Base-by-base conservation (phyloP, 2,113 vertebrate species). In the Lampris incognitus region DNA sequence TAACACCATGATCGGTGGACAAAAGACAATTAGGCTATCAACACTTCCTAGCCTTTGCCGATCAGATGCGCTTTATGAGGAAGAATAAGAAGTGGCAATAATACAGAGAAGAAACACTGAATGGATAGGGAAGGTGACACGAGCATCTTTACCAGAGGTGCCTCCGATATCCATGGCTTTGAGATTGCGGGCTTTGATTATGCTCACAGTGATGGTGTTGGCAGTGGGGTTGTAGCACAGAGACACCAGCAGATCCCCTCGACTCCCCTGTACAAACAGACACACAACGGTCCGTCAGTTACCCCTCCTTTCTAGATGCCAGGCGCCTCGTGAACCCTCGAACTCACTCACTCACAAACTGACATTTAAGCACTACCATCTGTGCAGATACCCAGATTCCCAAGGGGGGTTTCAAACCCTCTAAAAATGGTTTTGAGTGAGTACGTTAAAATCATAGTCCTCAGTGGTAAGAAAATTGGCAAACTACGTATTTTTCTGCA, bases 151-250 rank as follows among this genome's bases (percentile, higher is more conserved):
- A 99, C 98, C 98, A 94, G 98, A 99, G 4, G 98, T 99, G 86
- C 98, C 98, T 86, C 98, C 98, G 39, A 99, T 99, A 93, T 99
- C 98, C 98, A 99, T 99, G 96, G 98, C 98, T 98, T 99, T 99
- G 90, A 99, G 96, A 92, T 99, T 98, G 56, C 98, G 94, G 1
- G 98, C 98, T 94, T 99, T 99, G 93, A 99, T 98, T 94, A 99
- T 98, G 93, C 95, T 98, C 92, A 99, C 97, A 92, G 97, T 97
- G 88, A 99, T 99, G 92, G 94, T 97, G 92, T 99, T 99, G 90
- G 96, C 96, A 1, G 98, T 98, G 79, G 98, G 98, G 87, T 99
- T 99, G 93, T 99, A 99, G 92, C 98, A 99, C 90, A 99, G 94
- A 0, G 98, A 99, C 83, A 99, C 92, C 63, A 99, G 94, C 87